These are phyloP conservation scores for Pyrrhosoma nymphula DNA, from an alignment of 2,888 invertebrate genomes.

Conservation along the genomic window DNA sequence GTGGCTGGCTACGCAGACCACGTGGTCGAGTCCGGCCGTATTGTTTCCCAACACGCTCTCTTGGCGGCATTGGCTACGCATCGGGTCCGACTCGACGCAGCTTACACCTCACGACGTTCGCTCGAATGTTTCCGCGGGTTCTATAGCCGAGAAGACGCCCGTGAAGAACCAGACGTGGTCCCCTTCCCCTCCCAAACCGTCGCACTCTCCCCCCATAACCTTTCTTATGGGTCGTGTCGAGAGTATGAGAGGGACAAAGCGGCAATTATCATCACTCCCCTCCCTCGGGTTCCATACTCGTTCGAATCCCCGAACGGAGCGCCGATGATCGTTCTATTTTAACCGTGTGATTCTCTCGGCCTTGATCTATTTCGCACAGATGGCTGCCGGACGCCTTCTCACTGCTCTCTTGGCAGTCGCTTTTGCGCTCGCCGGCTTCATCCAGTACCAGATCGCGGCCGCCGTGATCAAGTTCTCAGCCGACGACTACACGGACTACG, in stretches of 20 bases:
- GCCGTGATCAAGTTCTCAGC: conserved; percentile 12
- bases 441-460: conserved; percentile 30
- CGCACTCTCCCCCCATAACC: not conserved
- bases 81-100: not conserved
- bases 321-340: conserved; percentile 31
- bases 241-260: not conserved
- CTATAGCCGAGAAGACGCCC: too few relatives aligned
- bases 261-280: not conserved
- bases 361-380: conserved; percentile 54
- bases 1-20: not conserved
- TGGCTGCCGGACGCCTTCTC: conserved; percentile 30
- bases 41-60: not conserved
- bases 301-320: not conserved
- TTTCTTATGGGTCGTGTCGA: not conserved
- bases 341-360: not conserved
- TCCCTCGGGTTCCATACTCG: not conserved
- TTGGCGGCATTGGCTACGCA: not conserved
- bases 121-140: not conserved
- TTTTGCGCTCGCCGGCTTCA: conserved; percentile 46
- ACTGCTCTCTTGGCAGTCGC: conserved; percentile 13
- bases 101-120: not conserved
- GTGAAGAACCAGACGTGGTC: too few relatives aligned
- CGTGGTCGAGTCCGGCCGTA: not conserved
- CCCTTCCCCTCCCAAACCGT: not conserved
- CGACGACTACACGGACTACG: conserved; percentile 42